A percentile compares a stretch with the other conserved stretches of the same genome.
Evolutionary conservation across 2,113 vertebrate genomes (phyloP).

Genomic region (Edolisoma coerulescens): DNA sequence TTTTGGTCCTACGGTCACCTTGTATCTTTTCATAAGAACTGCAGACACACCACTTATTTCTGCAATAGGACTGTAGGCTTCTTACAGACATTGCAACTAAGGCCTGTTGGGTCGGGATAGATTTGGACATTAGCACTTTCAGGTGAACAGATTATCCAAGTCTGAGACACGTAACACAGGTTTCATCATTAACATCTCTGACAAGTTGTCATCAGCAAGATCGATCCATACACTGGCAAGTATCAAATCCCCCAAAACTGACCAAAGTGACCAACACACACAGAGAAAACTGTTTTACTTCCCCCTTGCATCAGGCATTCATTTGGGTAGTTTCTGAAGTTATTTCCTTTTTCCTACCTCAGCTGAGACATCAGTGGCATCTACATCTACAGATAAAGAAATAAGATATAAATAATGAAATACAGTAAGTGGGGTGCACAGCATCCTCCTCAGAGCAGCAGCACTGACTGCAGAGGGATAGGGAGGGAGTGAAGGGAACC

Average conservation of each 20-base stretch:
- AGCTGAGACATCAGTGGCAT: neutral
- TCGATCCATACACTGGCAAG: neutral
- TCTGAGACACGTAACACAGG: rapidly evolving
- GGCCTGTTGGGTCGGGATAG: neutral
- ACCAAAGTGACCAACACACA: neutral
- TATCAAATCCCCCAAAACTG: neutral
- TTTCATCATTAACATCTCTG: neutral
- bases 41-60: neutral
- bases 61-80: neutral
- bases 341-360: neutral
- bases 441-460: neutral
- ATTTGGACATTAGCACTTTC: neutral
- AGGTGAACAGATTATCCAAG: neutral
- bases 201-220: neutral
- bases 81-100: neutral
- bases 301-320: neutral
- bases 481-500: neutral
- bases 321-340: neutral
- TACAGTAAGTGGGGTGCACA: neutral
- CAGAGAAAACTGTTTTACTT: neutral
- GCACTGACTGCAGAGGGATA: neutral
- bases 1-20: neutral
- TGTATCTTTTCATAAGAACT: neutral
- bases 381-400: neutral
- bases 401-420: neutral